phyloP scores from a whole-genome alignment of 2,113 vertebrate species.

The Dipodomys ordii region DNA sequence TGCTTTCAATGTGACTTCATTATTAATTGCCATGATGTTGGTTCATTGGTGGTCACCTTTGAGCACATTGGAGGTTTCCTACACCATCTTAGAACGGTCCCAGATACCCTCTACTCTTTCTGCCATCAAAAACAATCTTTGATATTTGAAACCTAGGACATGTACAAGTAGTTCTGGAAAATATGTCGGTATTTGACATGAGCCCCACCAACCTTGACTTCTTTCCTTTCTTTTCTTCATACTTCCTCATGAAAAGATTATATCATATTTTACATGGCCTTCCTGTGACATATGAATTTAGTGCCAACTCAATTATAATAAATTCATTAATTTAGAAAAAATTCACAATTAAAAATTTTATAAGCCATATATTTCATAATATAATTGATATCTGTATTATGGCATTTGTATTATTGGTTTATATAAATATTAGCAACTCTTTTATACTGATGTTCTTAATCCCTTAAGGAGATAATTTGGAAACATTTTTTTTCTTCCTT shows the following conservation, averaged over 20 bases:
- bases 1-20: background rate
- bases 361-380: background rate
- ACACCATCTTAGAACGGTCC: background rate
- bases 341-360: background rate
- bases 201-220: background rate
- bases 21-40: background rate
- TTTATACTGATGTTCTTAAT: constrained; percentile 3
- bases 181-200: constrained; percentile 40
- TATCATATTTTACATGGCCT: background rate
- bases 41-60: background rate
- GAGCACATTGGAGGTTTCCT: background rate
- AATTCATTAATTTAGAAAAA: constrained; percentile 22
- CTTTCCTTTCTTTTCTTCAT: background rate
- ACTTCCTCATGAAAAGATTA: background rate
- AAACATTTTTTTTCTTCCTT: background rate
- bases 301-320: background rate
- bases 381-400: background rate
- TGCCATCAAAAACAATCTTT: constrained; percentile 48
- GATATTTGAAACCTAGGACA: constrained; percentile 30
- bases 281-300: background rate
- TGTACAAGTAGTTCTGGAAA: constrained; percentile 46
- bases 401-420: background rate
- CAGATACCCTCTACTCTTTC: background rate
- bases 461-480: constrained; percentile 9
- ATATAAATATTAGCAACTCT: background rate